Percentiles rank a stretch among this genome's conserved stretches.
phyloP scores from a whole-genome alignment of 2,797 vertebrate genomes.

The Danio tinwini region DNA sequence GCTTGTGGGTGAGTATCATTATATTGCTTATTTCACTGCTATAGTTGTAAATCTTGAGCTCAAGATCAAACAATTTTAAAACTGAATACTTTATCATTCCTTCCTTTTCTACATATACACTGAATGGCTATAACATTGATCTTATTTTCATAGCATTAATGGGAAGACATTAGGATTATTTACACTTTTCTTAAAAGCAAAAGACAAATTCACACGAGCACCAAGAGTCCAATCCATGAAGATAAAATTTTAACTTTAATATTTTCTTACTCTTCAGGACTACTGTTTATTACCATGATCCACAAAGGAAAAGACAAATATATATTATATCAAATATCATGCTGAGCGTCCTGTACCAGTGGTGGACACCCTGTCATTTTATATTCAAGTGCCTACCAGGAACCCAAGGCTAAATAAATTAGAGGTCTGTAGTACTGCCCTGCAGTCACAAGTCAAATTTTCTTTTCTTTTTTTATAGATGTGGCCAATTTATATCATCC shows the following conservation, averaged over 20 bases:
- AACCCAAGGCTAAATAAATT: conserved; percentile 77
- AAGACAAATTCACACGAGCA: neutral
- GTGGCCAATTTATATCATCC: conserved; percentile 20
- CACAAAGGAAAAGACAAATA: neutral
- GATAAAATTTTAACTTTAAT: neutral
- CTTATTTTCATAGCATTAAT: neutral
- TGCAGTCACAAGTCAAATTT: conserved; percentile 72
- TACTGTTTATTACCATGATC: conserved; percentile 16
- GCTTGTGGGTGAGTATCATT: too few species aligned
- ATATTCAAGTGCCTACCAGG: conserved; percentile 62
- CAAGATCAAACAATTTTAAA: neutral
- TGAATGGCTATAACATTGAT: neutral
- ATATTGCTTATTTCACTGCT: neutral
- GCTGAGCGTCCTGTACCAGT: conserved; percentile 49
- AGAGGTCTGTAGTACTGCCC: conserved; percentile 79
- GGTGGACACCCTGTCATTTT: conserved; percentile 50
- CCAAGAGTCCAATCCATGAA: neutral
- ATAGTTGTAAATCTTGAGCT: neutral
- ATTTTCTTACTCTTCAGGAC: neutral
- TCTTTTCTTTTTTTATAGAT: conserved; percentile 31
- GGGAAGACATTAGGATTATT: neutral
- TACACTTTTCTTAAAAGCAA: neutral
- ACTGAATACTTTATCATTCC: neutral
- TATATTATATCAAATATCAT: conserved; percentile 17
- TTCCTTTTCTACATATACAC: neutral